These are phyloP conservation scores for Neoaliturus tenellus DNA, from an alignment of 2,888 invertebrate genomes.

Conservation along the genomic window DNA sequence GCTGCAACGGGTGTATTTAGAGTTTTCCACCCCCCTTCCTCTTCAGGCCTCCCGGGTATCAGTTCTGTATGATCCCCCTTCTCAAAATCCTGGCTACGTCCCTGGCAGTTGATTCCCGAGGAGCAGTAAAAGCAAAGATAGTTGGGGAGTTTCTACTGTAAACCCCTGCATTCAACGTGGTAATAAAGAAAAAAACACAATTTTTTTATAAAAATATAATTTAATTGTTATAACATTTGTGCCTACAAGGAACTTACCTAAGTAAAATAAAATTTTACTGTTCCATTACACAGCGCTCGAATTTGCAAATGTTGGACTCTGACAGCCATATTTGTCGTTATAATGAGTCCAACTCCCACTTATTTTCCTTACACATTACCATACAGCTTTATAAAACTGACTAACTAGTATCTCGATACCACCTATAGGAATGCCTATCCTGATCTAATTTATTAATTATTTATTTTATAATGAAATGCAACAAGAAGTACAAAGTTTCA, in stretches of 20 bases:
- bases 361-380: background rate
- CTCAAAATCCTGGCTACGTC: too few relatives aligned
- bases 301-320: background rate
- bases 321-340: background rate
- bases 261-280: slow-evolving; percentile 2
- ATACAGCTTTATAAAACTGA: background rate
- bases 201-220: slow-evolving; percentile 28
- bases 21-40: too few relatives aligned
- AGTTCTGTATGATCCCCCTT: too few relatives aligned
- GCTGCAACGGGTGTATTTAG: too few relatives aligned
- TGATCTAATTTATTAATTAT: background rate
- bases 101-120: too few relatives aligned
- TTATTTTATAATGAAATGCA: background rate
- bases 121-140: too few relatives aligned
- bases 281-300: background rate
- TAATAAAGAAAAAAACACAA: background rate
- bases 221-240: slow-evolving; percentile 34
- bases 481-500: background rate
- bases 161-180: too few relatives aligned
- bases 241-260: slow-evolving; percentile 28
- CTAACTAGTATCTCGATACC: background rate
- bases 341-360: background rate
- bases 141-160: too few relatives aligned
- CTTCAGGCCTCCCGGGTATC: too few relatives aligned
- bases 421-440: background rate